Conservation (phyloP, 2,797 vertebrate species). For the Phataginus tetradactyla region DNA sequence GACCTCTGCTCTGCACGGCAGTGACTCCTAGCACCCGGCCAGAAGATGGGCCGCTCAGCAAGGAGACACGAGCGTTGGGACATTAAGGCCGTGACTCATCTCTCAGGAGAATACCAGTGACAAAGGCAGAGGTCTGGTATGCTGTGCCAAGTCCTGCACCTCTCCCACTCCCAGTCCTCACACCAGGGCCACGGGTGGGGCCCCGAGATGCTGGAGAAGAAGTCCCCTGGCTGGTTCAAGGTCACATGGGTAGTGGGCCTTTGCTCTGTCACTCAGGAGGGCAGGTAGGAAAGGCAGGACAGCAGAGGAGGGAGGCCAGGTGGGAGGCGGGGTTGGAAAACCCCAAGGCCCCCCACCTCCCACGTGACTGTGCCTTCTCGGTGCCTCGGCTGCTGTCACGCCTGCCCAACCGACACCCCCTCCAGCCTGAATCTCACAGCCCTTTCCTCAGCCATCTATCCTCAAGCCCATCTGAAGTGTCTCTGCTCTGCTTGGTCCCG, state of each 20-base stretch:
- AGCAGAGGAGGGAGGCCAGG: rapidly evolving
- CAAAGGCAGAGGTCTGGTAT: not conserved
- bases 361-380: not conserved
- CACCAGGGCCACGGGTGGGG: not conserved
- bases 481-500: not conserved
- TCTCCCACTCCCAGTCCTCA: too few species aligned
- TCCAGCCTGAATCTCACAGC: not conserved
- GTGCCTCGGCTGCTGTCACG: not conserved
- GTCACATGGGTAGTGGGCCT: not conserved
- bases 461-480: rapidly evolving
- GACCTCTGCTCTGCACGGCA: not conserved
- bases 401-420: not conserved
- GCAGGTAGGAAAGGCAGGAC: not conserved
- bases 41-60: too few species aligned
- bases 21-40: not conserved
- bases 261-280: not conserved
- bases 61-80: not conserved
- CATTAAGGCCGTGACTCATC: not conserved
- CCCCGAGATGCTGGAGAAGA: not conserved
- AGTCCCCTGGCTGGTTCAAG: not conserved
- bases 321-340: not conserved
- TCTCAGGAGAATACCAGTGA: not conserved
- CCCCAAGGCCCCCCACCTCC: not conserved
- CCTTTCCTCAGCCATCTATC: rapidly evolving
- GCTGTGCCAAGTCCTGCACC: too few species aligned